Percentiles rank a stretch among this genome's conserved stretches.
phyloP scores from a whole-genome alignment of 2,888 invertebrate genomes.

The Hesperia comma region DNA sequence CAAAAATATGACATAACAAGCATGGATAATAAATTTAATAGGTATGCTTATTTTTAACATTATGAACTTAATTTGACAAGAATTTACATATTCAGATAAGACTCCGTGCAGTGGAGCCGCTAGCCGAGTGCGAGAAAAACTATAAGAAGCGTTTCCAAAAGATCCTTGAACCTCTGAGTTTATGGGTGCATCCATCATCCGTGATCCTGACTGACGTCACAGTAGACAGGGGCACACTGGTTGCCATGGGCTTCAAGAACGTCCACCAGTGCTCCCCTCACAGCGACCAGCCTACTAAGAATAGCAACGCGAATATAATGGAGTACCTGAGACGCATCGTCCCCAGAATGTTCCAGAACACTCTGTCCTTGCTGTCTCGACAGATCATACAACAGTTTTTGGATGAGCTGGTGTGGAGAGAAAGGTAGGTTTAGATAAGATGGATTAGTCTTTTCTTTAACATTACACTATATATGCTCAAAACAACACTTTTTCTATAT shows the following conservation, averaged over 20 bases:
- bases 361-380: conserved; percentile 90
- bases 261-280: conserved; percentile 87
- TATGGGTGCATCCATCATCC: conserved; percentile 92
- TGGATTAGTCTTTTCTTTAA: no score
- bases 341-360: conserved; percentile 96
- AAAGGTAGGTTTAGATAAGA: conserved; percentile 75
- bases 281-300: conserved; percentile 73
- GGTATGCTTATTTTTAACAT: no score
- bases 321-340: conserved; percentile 93
- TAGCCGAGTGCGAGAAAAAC: conserved; percentile 90
- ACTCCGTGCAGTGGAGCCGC: conserved; percentile 92
- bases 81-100: conserved; percentile 81
- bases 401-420: conserved; percentile 95
- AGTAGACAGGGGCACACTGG: conserved; percentile 91
- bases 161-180: conserved; percentile 90
- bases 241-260: conserved; percentile 90
- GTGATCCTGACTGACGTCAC: conserved; percentile 92
- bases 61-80: no score
- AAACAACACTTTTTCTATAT: no score
- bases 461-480: no score
- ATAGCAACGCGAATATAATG: conserved; percentile 91
- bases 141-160: conserved; percentile 92
- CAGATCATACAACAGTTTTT: conserved; percentile 95
- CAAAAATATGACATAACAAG: no score
- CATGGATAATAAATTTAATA: no score